Evolutionary conservation across 2,797 vertebrate species (phyloP).

Genomic region (Pseudomugil tenellus): DNA sequence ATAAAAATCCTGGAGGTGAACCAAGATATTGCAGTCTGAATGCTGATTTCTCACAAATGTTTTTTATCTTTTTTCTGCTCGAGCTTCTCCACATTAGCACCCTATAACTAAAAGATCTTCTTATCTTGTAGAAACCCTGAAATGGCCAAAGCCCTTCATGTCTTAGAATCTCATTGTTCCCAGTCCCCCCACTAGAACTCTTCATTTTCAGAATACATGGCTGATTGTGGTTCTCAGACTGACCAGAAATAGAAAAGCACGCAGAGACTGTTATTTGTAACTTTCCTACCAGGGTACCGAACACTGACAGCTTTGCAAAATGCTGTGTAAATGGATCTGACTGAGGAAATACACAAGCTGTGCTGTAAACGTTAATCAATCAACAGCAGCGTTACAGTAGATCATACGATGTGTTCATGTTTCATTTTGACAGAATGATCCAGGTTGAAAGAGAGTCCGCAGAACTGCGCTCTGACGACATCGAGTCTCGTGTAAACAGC

Average conservation of each 20-base stretch:
- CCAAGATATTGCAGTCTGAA: neutral
- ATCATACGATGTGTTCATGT: conserved; percentile 3
- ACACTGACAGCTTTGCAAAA: neutral
- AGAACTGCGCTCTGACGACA: conserved; percentile 91
- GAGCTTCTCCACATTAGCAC: neutral
- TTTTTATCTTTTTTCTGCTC: neutral
- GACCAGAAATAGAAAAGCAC: neutral
- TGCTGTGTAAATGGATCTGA: neutral
- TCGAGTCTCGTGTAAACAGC: conserved; percentile 93
- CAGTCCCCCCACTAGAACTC: neutral
- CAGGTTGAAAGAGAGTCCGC: conserved; percentile 97
- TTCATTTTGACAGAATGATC: conserved; percentile 87
- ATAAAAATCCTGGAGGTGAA: neutral
- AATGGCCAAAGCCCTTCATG: neutral
- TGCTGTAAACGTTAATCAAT: neutral
- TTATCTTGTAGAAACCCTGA: neutral
- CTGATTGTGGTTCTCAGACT: neutral
- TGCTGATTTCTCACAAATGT: neutral
- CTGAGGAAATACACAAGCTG: neutral
- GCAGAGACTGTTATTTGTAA: neutral
- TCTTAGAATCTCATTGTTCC: neutral
- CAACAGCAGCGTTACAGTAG: neutral
- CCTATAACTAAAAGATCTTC: neutral
- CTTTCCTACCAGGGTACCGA: neutral
- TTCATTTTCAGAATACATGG: neutral